Conservation (phyloP, 2,888 invertebrate species). For the Gonocerus acuteangulatus region DNA sequence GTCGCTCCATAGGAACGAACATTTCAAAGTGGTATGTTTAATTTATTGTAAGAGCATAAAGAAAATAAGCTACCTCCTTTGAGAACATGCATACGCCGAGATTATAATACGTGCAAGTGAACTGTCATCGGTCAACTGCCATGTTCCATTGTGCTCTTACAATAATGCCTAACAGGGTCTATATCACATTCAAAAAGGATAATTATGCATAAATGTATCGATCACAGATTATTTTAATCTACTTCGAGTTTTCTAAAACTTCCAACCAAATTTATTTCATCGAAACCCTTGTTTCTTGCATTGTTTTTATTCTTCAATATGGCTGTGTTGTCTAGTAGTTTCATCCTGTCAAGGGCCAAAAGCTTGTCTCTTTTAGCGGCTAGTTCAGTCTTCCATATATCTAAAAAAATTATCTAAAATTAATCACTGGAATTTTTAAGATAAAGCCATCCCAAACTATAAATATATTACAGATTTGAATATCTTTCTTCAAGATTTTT, state of each 20-base stretch:
- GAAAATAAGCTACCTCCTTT: too few relatives aligned
- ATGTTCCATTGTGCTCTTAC: neutral
- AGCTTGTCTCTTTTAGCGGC: conserved; percentile 52
- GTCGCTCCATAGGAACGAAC: too few relatives aligned
- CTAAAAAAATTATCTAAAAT: conserved; percentile 43
- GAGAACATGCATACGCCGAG: too few relatives aligned
- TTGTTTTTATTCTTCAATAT: conserved; percentile 35
- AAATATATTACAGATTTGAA: too few relatives aligned
- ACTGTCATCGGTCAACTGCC: neutral
- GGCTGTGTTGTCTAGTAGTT: conserved; percentile 45
- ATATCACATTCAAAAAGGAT: neutral
- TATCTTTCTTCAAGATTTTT: neutral
- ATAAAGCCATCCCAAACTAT: too few relatives aligned
- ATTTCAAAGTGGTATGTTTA: too few relatives aligned
- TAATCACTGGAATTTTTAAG: neutral
- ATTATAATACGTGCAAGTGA: too few relatives aligned
- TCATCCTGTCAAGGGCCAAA: conserved; percentile 61
- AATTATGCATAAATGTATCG: neutral
- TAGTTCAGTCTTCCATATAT: conserved; percentile 63
- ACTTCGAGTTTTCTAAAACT: conserved; percentile 40
- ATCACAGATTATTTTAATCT: conserved; percentile 33
- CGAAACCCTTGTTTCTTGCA: conserved; percentile 22
- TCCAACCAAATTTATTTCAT: conserved; percentile 34
- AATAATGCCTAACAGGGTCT: neutral
- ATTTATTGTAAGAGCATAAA: too few relatives aligned